Evolutionary conservation across 2,797 vertebrate species (phyloP).

Genomic region (Phoebastria nigripes): DNA sequence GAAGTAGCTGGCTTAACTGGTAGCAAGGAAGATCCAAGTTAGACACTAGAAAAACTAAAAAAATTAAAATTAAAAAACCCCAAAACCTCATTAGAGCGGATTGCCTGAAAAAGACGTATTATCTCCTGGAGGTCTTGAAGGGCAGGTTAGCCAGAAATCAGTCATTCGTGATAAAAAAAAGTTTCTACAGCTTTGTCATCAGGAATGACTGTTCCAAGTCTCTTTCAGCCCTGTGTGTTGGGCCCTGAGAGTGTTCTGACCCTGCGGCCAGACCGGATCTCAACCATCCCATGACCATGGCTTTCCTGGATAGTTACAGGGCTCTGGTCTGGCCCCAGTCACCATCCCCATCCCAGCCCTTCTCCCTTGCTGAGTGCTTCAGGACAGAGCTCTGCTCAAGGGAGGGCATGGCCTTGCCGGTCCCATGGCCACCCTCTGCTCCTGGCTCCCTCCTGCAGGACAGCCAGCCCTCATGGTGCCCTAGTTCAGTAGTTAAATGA

Average conservation of each 20-base stretch:
- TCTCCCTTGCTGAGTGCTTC: background rate
- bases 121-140: background rate
- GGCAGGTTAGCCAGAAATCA: background rate
- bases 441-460: background rate
- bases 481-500: background rate
- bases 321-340: fast-evolving
- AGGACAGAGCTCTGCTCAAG: background rate
- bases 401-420: background rate
- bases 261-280: background rate
- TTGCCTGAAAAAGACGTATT: background rate
- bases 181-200: background rate
- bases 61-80: too few species aligned
- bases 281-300: background rate
- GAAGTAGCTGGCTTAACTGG: background rate
- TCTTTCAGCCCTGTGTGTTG: background rate
- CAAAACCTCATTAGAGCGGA: background rate
- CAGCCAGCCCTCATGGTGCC: background rate
- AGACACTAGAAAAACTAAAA: background rate
- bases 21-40: background rate
- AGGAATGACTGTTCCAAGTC: background rate
- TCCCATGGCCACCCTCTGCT: background rate
- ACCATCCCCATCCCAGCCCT: background rate
- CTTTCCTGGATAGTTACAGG: fast-evolving
- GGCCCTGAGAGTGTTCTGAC: background rate
- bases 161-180: background rate